Conservation (phyloP, 2,797 vertebrate genomes). For the Glyptemys insculpta region DNA sequence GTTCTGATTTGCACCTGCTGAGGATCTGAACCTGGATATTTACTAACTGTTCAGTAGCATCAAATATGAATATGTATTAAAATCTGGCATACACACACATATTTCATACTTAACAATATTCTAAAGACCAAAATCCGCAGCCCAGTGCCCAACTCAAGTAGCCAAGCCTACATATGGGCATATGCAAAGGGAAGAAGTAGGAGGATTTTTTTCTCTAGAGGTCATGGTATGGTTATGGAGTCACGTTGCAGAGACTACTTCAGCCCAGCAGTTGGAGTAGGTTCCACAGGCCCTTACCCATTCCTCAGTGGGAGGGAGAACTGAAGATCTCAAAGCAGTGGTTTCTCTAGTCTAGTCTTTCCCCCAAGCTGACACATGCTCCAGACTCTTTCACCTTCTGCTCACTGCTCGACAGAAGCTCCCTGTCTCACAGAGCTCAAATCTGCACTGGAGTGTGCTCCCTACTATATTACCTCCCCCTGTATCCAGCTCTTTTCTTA, state of each 20-base stretch:
- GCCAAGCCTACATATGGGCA: not conserved
- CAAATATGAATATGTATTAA: not conserved
- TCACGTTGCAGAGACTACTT: not conserved
- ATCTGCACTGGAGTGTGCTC: not conserved
- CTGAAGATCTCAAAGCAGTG: not conserved
- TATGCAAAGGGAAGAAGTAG: not conserved
- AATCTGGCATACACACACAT: not conserved
- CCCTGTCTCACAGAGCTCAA: not conserved
- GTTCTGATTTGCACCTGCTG: not conserved
- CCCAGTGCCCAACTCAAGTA: not conserved
- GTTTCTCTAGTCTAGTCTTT: not conserved
- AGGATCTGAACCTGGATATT: accelerated
- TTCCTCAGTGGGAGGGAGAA: not conserved
- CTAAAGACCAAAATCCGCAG: not conserved
- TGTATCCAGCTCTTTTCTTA: not conserved
- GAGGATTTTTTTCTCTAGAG: not conserved
- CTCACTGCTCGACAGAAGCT: not conserved
- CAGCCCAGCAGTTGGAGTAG: not conserved
- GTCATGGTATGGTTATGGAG: not conserved
- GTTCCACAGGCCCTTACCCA: not conserved
- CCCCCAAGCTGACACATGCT: not conserved
- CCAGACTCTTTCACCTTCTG: not conserved
- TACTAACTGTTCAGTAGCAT: not conserved
- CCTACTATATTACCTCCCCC: not conserved
- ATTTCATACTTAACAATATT: accelerated